Conservation (phyloP, 2,888 invertebrate species). For the Petrophora chlorosata region DNA sequence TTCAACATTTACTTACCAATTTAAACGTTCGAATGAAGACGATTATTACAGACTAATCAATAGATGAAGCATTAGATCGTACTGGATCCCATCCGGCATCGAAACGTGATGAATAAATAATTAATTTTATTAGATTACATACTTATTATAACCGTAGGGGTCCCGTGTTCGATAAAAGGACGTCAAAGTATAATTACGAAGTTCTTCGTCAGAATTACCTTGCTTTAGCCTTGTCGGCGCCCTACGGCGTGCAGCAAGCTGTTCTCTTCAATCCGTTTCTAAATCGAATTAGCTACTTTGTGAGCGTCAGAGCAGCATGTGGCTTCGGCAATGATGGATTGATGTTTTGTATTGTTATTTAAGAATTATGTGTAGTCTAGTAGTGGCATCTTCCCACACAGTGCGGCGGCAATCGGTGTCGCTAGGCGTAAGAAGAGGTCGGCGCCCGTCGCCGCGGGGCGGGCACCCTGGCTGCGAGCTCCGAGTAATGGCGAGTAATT, state of each 20-base stretch:
- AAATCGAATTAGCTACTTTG: conserved; percentile 31
- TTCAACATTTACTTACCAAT: conserved; percentile 10
- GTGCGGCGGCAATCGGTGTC: conserved; percentile 8
- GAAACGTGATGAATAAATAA: conserved; percentile 57
- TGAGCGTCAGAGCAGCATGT: conserved; percentile 29
- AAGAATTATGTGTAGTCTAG: conserved; percentile 10
- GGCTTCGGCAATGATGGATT: conserved; percentile 27
- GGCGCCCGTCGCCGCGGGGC: conserved; percentile 51
- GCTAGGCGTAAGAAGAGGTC: conserved; percentile 39
- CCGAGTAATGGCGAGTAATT: conserved; percentile 61
- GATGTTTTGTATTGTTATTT: conserved; percentile 17
- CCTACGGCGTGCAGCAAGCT: conserved; percentile 36
- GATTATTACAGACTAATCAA: conserved; percentile 41
- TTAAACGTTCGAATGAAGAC: no score
- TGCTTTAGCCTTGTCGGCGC: conserved; percentile 30
- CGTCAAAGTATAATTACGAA: conserved; percentile 37
- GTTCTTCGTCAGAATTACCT: conserved; percentile 34
- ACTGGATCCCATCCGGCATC: conserved; percentile 61
- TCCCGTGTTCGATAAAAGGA: conserved; percentile 36
- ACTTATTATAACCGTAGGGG: conserved; percentile 54
- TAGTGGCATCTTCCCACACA: conserved; percentile 15
- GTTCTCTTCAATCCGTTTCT: conserved; percentile 33
- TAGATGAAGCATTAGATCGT: conserved; percentile 46
- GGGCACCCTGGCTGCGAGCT: conserved; percentile 40
- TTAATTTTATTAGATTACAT: conserved; percentile 54